Evolutionary conservation across 2,113 vertebrate genomes (phyloP).

Genomic region (Anhinga rufa): DNA sequence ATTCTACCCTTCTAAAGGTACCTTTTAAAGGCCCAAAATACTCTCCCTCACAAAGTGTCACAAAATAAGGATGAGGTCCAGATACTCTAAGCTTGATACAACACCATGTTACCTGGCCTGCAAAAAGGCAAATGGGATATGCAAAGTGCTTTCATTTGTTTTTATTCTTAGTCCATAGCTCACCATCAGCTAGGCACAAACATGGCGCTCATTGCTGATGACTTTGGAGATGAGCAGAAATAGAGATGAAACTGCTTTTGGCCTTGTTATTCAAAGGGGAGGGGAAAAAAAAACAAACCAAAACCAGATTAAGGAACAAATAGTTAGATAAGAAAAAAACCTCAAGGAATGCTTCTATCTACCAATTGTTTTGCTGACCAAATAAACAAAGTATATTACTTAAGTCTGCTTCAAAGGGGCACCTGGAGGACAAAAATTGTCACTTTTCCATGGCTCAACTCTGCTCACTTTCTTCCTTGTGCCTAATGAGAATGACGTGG

Average conservation of each 20-base stretch:
- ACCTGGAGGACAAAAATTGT: neutral
- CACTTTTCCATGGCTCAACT: neutral
- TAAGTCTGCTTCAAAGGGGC: neutral
- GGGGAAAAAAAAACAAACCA: too few species aligned
- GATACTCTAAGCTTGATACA: neutral
- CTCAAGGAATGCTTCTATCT: neutral
- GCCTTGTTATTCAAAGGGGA: neutral
- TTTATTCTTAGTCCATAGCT: neutral
- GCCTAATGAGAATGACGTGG: accelerated
- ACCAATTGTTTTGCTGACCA: neutral
- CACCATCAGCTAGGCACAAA: neutral
- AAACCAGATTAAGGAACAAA: neutral
- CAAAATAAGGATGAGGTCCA: neutral
- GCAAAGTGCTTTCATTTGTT: neutral
- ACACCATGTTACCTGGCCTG: neutral
- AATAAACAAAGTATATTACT: neutral
- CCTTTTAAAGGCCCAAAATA: neutral
- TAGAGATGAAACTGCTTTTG: neutral
- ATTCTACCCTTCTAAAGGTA: neutral
- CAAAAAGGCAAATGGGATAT: neutral
- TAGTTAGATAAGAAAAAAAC: neutral
- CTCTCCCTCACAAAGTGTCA: neutral
- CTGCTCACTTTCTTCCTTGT: neutral
- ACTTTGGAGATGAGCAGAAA: neutral
- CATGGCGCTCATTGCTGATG: neutral